These are phyloP conservation scores for Hemicordylus capensis DNA, from an alignment of 2,113 vertebrate species.

Conservation along the genomic window DNA sequence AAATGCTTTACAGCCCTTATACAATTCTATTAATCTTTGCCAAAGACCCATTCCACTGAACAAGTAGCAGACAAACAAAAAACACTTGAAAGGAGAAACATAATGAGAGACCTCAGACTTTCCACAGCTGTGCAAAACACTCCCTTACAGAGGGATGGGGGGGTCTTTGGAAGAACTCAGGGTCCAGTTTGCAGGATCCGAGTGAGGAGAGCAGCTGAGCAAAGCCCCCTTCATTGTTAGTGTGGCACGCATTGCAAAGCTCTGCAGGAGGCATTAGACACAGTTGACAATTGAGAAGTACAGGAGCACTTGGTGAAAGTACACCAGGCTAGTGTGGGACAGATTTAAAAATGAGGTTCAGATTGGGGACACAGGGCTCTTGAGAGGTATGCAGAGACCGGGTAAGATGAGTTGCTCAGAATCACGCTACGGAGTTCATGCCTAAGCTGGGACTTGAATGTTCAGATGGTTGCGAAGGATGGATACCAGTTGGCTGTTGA, in stretches of 20 bases:
- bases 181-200: conserved; percentile 1
- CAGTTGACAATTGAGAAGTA: conserved; percentile 30
- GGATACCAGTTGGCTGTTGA: too few species aligned
- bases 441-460: not conserved
- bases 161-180: not conserved
- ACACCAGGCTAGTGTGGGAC: conserved; percentile 4
- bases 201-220: conserved; percentile 1
- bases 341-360: conserved; percentile 38
- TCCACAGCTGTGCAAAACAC: not conserved
- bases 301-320: conserved; percentile 12
- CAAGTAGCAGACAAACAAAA: not conserved
- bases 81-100: conserved; percentile 2
- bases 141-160: not conserved
- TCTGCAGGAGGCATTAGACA: conserved; percentile 41
- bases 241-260: not conserved
- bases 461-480: not conserved
- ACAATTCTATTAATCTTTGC: not conserved
- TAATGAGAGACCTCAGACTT: not conserved
- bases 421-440: not conserved
- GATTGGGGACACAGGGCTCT: conserved; percentile 17
- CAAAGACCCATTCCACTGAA: not conserved
- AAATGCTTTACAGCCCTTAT: not conserved
- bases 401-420: not conserved
- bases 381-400: not conserved
- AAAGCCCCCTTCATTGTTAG: conserved; percentile 21